Base-by-base conservation (phyloP, 1,140 invertebrate species). In the Diorhabda carinulata region DNA sequence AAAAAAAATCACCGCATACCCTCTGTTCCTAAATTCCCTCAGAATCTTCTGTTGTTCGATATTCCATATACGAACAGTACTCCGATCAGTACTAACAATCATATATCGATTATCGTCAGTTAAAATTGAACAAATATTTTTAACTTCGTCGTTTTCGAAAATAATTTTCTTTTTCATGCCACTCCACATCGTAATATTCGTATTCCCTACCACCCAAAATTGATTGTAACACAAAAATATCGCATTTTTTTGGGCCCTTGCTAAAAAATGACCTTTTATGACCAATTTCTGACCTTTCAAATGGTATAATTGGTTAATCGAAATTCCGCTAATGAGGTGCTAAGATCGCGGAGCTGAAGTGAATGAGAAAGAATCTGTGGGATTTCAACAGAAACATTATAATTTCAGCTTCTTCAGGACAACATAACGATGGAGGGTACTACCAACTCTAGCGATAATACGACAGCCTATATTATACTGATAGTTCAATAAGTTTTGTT, bases 11-110 rank as follows among this genome's bases (percentile, higher is more conserved):
- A 60, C 9, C 5, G 58, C 61, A 57, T 44, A 63, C 63, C 58
- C 45, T 56, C 45, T 59, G 43, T 62, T 66, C 40, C 52, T 41
- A 43, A 70, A 67, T 9, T 62, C 65, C 40, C 52, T 62, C 43
- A 70, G 4, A 43, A 59, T 58, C n/a, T 62, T 60, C n/a, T 58
- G n/a, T 42, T 70, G 44, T 40, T 52, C 40, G 9, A 57, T 57
- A 43, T 70, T 59, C 47, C 57, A 70, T 25, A 70, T 62, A 63
- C 62, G 67, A 3, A 70, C 57, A 10, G 58, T 45, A 63, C 47
- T 60, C 43, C 43, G 40, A 45, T 66, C 41, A 40, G 60, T 67
- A 43, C 64, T 67, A 25, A 70, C 43, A 3, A 67, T 40, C 52
- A 70, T 60, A 57, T 67, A 67, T 25, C 61, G 43, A 5, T 42